phyloP scores from a whole-genome alignment of 2,888 invertebrate species.

The Eupithecia insigniata region DNA sequence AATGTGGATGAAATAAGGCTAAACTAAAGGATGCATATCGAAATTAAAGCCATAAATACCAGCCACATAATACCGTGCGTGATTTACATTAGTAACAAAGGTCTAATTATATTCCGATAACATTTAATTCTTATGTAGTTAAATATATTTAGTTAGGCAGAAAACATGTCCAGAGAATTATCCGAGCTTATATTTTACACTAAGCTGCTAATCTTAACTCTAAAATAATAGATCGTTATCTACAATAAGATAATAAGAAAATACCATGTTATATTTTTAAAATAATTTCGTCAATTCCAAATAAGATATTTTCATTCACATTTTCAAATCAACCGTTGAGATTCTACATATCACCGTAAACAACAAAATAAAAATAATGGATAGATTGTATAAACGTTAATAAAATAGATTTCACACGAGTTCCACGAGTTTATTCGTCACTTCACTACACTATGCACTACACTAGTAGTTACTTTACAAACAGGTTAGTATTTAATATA shows the following conservation, averaged over 20 bases:
- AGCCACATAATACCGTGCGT: conserved; percentile 37
- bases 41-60: conserved; percentile 45
- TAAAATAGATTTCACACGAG: conserved; percentile 67
- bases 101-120: conserved; percentile 24
- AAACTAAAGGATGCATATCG: conserved; percentile 32
- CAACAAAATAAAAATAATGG: conserved; percentile 40
- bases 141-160: conserved; percentile 33
- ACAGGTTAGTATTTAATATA: conserved; percentile 55
- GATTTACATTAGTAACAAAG: conserved; percentile 31
- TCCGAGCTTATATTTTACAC: conserved; percentile 37
- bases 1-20: conserved; percentile 17
- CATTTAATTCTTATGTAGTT: conserved; percentile 27
- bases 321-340: conserved; percentile 55
- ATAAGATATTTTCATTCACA: conserved; percentile 53
- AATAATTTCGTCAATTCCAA: conserved; percentile 76
- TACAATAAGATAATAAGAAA: conserved; percentile 69
- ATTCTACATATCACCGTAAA: conserved; percentile 55
- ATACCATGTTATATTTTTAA: conserved; percentile 62
- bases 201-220: conserved; percentile 41
- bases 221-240: conserved; percentile 41
- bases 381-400: conserved; percentile 57
- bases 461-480: conserved; percentile 58
- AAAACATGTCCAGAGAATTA: conserved; percentile 27
- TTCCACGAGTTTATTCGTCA: conserved; percentile 55
- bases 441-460: conserved; percentile 53